Base-by-base conservation (phyloP, 2,797 vertebrate genomes). In the Pangasius larnaudii region DNA sequence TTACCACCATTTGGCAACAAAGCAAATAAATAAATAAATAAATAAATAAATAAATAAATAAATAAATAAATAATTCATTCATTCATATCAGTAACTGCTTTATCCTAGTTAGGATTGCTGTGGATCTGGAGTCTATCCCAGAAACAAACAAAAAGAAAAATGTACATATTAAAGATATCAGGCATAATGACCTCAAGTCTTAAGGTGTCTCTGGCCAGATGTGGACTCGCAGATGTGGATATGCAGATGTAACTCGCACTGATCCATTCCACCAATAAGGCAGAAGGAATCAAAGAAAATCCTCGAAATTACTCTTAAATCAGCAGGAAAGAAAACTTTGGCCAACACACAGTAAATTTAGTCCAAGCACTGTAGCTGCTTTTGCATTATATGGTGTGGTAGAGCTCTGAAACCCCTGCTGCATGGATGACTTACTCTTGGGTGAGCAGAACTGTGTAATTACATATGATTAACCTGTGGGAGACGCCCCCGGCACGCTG, bases 381-480 rank as follows among this genome's bases (percentile, higher is more conserved):
- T 69, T 84, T 71, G 72, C 63, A 72, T 49, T 84, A 71, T 72
- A 22, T 79, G 63, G 63, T 75, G 30, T 63, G 88, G 63, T 75
- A 74, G 69, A 69, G 79, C 56, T n/a, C 39, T 84, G 67, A 86
- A 77, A 9, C 80, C 85, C 61, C 80, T 5, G 30, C 80, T 61
- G 81, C 58, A 61, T 72, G 74, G 81, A 33, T 42, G 74, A 46
- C 42, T 89, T 89, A 42, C 87, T 61, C 80, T 84, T 80, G 80
- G 71, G 61, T 88, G 85, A 90, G 85, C 85, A 90, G 86, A 86
- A 61, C 46, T 79, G 69, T 90, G 75, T 91, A 90, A 90, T 90
- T 91, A 89, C 75, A 84, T 87, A 85, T 87, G 86, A 91, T 88
- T 88, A 89, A 89, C 86, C 89, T 90, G 88, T 90, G 86, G 75